Conservation (phyloP, 2,797 vertebrate species). For the Vespertilio murinus region DNA sequence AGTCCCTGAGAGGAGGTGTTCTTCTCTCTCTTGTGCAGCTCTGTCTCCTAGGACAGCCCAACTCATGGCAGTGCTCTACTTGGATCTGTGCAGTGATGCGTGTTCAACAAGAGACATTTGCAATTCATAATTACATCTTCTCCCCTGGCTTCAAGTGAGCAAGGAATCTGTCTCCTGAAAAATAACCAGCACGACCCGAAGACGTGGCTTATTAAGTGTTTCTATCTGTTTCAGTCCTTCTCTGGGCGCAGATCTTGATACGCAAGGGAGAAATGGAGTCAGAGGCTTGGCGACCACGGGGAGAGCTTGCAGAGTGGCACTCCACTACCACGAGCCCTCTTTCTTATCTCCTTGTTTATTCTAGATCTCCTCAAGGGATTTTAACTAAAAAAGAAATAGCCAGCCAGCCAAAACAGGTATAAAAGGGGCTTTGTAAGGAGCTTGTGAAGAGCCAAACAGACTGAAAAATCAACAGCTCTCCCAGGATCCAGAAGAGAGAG, state of each 20-base stretch:
- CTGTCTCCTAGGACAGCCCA: not conserved
- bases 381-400: not conserved
- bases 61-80: not conserved
- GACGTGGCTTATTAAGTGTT: not conserved
- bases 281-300: not conserved
- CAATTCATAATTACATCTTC: not conserved
- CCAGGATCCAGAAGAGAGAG: not conserved
- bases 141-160: not conserved
- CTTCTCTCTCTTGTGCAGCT: not conserved
- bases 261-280: not conserved
- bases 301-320: not conserved
- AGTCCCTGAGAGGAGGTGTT: not conserved
- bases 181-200: not conserved
- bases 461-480: not conserved
- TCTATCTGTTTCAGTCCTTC: not conserved
- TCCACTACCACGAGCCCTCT: not conserved
- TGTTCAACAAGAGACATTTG: not conserved
- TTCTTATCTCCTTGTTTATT: not conserved
- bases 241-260: not conserved
- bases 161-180: not conserved
- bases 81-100: not conserved
- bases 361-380: not conserved
- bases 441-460: not conserved
- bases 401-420: not conserved
- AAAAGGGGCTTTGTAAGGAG: not conserved